Conservation (phyloP, 2,888 invertebrate genomes). For the Azorinus chamasolen region DNA sequence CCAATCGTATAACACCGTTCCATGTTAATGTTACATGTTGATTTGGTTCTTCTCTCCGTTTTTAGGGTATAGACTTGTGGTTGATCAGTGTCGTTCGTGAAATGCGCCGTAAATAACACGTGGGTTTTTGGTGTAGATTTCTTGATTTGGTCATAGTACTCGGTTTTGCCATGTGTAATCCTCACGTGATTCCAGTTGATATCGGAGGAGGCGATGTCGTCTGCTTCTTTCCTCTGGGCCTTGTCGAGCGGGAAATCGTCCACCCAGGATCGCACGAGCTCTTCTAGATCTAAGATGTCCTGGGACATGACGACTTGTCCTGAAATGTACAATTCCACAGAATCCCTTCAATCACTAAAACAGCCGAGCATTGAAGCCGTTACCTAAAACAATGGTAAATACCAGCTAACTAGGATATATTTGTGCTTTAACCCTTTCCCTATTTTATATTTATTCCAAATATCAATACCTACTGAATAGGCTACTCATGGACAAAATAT, state of each 20-base stretch:
- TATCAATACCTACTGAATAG: too few species aligned
- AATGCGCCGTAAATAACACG: constrained; percentile 83
- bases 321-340: too few species aligned
- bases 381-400: too few species aligned
- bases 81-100: constrained; percentile 84
- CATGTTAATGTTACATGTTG: constrained; percentile 83
- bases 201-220: constrained; percentile 81
- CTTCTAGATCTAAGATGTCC: constrained; percentile 76
- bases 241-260: constrained; percentile 75
- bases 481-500: too few species aligned
- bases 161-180: constrained; percentile 82
- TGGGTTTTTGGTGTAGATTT: constrained; percentile 76
- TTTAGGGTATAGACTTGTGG: constrained; percentile 85
- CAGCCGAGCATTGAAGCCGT: too few species aligned
- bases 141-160: constrained; percentile 75
- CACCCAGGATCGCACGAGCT: constrained; percentile 74
- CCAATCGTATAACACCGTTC: constrained; percentile 80
- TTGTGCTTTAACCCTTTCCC: too few species aligned
- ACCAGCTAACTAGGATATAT: too few species aligned
- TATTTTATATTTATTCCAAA: too few species aligned
- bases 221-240: constrained; percentile 72
- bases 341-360: too few species aligned
- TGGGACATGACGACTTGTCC: constrained; percentile 62
- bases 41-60: constrained; percentile 85
- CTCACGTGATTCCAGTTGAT: constrained; percentile 85